Conservation (phyloP, 2,797 vertebrate species). For the Antennarius maculatus region DNA sequence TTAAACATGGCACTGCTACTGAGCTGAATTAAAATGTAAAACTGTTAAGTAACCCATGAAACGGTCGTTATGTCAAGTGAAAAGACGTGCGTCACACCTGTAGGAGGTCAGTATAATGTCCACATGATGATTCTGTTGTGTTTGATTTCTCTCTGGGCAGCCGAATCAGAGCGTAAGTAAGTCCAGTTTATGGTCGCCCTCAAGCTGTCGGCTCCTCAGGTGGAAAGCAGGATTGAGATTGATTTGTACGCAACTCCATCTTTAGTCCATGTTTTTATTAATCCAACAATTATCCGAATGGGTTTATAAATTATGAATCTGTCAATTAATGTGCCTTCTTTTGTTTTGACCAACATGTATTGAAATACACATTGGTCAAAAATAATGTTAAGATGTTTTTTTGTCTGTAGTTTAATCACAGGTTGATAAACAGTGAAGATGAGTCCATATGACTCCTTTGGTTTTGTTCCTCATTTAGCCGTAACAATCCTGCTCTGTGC, state of each 20-base stretch:
- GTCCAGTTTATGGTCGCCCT: slow-evolving; percentile 39
- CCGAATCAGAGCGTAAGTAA: slow-evolving; percentile 59
- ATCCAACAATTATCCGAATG: slow-evolving; percentile 44
- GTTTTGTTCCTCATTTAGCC: slow-evolving; percentile 8
- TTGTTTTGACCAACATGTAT: slow-evolving; percentile 29
- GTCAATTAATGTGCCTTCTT: slow-evolving; percentile 38
- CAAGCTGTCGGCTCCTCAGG: slow-evolving; percentile 33
- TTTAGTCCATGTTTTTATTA: slow-evolving; percentile 66
- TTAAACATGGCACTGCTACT: background rate
- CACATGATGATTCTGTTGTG: background rate
- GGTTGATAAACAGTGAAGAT: background rate
- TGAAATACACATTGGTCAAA: slow-evolving; percentile 6
- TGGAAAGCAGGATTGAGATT: slow-evolving; percentile 42
- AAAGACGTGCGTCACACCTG: background rate
- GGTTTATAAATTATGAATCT: slow-evolving; percentile 65
- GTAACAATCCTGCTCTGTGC: slow-evolving; percentile 21
- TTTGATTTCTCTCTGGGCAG: slow-evolving; percentile 43
- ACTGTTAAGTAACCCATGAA: background rate
- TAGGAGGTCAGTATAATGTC: background rate
- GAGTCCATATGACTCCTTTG: slow-evolving; percentile 9
- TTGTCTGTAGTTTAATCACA: background rate
- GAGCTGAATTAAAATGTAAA: background rate
- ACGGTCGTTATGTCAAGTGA: background rate
- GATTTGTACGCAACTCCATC: slow-evolving; percentile 48
- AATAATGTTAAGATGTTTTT: background rate